A percentile compares a stretch with the other conserved stretches of the same genome.
phyloP scores from a whole-genome alignment of 2,113 vertebrate genomes.

The Lamprotornis superbus region DNA sequence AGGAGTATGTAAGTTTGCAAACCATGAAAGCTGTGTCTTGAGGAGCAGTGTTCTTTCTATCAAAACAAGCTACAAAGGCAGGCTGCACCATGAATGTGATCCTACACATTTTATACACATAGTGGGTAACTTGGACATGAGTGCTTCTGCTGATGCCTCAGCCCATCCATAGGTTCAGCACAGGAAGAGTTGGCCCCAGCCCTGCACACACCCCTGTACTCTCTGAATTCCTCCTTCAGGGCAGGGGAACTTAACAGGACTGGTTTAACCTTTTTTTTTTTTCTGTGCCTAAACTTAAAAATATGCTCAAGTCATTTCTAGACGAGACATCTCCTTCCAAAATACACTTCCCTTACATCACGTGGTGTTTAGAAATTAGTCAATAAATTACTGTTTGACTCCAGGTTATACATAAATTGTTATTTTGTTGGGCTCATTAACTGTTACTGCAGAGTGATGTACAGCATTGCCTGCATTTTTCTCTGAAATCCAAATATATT shows the following conservation, averaged over 20 bases:
- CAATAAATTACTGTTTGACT: background rate
- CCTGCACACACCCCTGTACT: background rate
- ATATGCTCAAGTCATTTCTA: constrained; percentile 1
- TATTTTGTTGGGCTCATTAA: background rate
- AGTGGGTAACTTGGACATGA: background rate
- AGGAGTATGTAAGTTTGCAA: background rate
- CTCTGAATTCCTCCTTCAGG: background rate
- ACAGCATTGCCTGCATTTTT: background rate
- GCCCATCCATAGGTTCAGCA: background rate
- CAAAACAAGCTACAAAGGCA: background rate
- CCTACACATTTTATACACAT: accelerated
- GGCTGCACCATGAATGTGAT: background rate
- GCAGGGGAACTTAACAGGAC: background rate
- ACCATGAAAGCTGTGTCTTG: background rate
- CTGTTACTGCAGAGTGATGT: background rate
- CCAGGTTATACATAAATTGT: background rate
- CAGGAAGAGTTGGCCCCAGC: background rate
- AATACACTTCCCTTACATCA: background rate
- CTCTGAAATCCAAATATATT: background rate
- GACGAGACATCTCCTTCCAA: background rate
- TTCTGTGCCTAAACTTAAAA: background rate
- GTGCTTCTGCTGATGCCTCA: background rate
- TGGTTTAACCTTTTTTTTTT: background rate
- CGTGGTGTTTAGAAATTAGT: constrained; percentile 2
- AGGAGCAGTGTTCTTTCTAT: background rate